phyloP scores from a whole-genome alignment of 1,140 invertebrate species.

The Cotesia typhae region DNA sequence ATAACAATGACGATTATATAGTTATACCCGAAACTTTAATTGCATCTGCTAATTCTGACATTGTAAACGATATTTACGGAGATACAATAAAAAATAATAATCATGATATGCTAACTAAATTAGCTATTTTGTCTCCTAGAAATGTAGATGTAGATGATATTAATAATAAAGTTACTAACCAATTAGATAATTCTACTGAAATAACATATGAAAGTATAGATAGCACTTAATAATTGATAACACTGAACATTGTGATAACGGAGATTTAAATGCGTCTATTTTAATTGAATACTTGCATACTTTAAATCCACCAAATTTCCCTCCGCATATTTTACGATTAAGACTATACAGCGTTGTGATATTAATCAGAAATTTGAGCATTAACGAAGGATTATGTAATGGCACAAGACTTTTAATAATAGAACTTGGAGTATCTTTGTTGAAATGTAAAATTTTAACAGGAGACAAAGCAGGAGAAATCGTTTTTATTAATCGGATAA shows the following conservation, averaged over 20 bases:
- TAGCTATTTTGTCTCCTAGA: slow-evolving; percentile 1
- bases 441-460: slow-evolving; percentile 41
- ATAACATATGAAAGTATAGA: slow-evolving; percentile 20
- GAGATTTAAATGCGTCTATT: not conserved
- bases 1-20: not conserved
- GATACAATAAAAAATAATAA: not conserved
- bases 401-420: slow-evolving; percentile 36
- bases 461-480: slow-evolving; percentile 31
- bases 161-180: slow-evolving; percentile 38
- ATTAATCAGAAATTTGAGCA: slow-evolving; percentile 36
- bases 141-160: slow-evolving; percentile 38
- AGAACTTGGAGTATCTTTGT: slow-evolving; percentile 33
- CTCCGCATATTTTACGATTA: slow-evolving; percentile 41
- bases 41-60: not conserved
- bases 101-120: not conserved
- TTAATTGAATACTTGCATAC: slow-evolving; percentile 38
- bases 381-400: slow-evolving; percentile 38
- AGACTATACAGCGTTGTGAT: slow-evolving; percentile 40
- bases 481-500: slow-evolving; percentile 22
- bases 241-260: slow-evolving; percentile 29
- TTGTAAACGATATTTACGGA: not conserved
- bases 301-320: slow-evolving; percentile 34
- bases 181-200: slow-evolving; percentile 19
- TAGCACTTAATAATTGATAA: too few relatives aligned
- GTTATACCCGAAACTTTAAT: not conserved